phyloP scores from a whole-genome alignment of 2,113 vertebrate species.

The Percopsis transmontana region DNA sequence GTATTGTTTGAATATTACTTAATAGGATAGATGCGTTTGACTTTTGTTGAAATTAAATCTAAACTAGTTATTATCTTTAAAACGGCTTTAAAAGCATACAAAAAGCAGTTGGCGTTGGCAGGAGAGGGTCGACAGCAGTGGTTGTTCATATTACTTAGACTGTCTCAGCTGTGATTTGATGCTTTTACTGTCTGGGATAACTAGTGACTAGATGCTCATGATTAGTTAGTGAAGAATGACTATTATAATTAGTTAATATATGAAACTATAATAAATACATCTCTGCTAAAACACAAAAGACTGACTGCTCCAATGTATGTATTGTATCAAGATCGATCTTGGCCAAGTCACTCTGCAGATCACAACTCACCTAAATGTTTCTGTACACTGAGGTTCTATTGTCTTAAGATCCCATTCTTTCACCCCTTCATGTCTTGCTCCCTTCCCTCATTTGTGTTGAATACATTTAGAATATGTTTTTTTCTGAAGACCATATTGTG shows the following conservation, averaged over 20 bases:
- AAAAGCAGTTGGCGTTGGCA: not conserved
- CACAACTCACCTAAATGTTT: not conserved
- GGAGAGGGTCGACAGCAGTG: not conserved
- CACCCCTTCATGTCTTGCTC: slow-evolving; percentile 22
- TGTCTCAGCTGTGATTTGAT: no score
- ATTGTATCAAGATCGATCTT: slow-evolving; percentile 57
- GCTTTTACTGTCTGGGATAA: not conserved
- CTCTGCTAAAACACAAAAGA: slow-evolving; percentile 17
- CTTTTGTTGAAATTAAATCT: not conserved
- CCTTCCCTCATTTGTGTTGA: slow-evolving; percentile 13
- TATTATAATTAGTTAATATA: not conserved
- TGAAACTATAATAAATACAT: slow-evolving; percentile 7
- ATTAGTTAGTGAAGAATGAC: not conserved
- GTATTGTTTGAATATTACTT: not conserved
- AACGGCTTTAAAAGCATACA: not conserved
- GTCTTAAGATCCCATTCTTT: not conserved
- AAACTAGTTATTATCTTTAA: not conserved
- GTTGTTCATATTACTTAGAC: not conserved
- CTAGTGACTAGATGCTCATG: not conserved
- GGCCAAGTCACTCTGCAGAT: slow-evolving; percentile 44
- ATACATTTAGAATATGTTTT: not conserved
- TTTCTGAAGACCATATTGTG: not conserved
- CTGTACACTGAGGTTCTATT: not conserved
- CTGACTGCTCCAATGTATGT: not conserved
- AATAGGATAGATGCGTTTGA: not conserved